These are phyloP conservation scores for Cantharis lateralis DNA, from an alignment of 2,888 invertebrate genomes.

Conservation along the genomic window DNA sequence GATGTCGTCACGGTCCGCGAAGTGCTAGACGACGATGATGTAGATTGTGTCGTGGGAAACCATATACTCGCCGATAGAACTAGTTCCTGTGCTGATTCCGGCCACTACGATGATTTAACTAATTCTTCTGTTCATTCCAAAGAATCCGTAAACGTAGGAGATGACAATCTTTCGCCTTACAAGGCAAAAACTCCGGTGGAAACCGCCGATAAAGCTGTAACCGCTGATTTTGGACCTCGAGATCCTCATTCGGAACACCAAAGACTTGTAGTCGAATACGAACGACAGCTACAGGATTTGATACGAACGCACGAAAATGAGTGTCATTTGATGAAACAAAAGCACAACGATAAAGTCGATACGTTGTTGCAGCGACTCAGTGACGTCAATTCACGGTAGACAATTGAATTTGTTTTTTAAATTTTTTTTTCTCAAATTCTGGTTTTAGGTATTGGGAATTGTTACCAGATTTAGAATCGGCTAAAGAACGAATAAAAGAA, in stretches of 20 bases:
- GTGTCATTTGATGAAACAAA: slow-evolving; percentile 76
- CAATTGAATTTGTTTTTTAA: background rate
- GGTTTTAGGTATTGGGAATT: slow-evolving; percentile 71
- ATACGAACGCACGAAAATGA: slow-evolving; percentile 67
- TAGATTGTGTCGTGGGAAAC: slow-evolving; percentile 37
- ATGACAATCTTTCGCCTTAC: slow-evolving; percentile 43
- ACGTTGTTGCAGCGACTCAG: slow-evolving; percentile 72
- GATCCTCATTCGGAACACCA: slow-evolving; percentile 69
- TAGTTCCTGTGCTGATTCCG: slow-evolving; percentile 82
- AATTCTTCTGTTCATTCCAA: slow-evolving; percentile 78
- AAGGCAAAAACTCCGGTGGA: slow-evolving; percentile 34
- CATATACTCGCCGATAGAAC: slow-evolving; percentile 58
- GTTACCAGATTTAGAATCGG: slow-evolving; percentile 73
- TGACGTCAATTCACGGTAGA: slow-evolving; percentile 74
- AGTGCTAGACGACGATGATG: slow-evolving; percentile 58
- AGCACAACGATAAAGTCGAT: slow-evolving; percentile 80
- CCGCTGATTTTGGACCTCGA: slow-evolving; percentile 44
- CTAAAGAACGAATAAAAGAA: slow-evolving; percentile 71
- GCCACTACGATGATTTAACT: slow-evolving; percentile 82
- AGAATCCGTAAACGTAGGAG: slow-evolving; percentile 63
- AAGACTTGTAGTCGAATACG: slow-evolving; percentile 72
- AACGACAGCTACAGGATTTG: slow-evolving; percentile 75
- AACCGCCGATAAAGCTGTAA: slow-evolving; percentile 45
- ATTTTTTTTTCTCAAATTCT: background rate
- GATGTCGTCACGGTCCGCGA: slow-evolving; percentile 70